phyloP scores from a whole-genome alignment of 2,888 invertebrate species.

The Andrena hattorfiana region DNA sequence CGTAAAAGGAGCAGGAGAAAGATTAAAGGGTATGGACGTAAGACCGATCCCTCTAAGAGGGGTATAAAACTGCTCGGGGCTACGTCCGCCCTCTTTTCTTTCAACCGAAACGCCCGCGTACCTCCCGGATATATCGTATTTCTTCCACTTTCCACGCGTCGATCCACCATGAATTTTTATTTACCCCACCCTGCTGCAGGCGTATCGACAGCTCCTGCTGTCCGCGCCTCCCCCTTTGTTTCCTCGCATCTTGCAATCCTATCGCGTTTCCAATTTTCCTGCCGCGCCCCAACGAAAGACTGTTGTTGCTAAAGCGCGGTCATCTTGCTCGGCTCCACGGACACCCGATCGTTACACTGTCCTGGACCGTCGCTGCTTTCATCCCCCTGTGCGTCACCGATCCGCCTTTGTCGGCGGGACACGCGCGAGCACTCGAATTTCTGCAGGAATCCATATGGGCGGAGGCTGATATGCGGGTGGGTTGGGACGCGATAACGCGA shows the following conservation, averaged over 20 bases:
- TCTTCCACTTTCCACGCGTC: constrained; percentile 34
- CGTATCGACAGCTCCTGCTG: constrained; percentile 9
- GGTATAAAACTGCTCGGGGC: constrained; percentile 11
- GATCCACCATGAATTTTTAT: constrained; percentile 46
- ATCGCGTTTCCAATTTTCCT: constrained; percentile 40
- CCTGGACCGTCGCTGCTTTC: not conserved
- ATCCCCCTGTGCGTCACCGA: not conserved
- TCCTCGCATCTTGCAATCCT: not conserved
- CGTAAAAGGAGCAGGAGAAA: not conserved
- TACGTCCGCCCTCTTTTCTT: constrained; percentile 4
- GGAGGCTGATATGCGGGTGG: constrained; percentile 54
- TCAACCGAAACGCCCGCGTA: not conserved
- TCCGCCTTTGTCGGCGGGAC: constrained; percentile 11
- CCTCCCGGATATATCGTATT: constrained; percentile 26
- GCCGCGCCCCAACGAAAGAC: constrained; percentile 7
- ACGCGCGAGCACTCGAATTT: constrained; percentile 18
- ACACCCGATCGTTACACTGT: not conserved
- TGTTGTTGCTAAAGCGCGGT: not conserved
- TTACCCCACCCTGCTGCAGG: not conserved
- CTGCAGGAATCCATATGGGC: constrained; percentile 16
- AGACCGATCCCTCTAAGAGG: constrained; percentile 21
- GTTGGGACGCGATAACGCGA: constrained; percentile 49
- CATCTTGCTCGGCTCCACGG: not conserved
- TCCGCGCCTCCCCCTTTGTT: constrained; percentile 15
- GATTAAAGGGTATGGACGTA: constrained; percentile 35